Base-by-base conservation (phyloP, 2,797 vertebrate genomes). In the Erethizon dorsatum region DNA sequence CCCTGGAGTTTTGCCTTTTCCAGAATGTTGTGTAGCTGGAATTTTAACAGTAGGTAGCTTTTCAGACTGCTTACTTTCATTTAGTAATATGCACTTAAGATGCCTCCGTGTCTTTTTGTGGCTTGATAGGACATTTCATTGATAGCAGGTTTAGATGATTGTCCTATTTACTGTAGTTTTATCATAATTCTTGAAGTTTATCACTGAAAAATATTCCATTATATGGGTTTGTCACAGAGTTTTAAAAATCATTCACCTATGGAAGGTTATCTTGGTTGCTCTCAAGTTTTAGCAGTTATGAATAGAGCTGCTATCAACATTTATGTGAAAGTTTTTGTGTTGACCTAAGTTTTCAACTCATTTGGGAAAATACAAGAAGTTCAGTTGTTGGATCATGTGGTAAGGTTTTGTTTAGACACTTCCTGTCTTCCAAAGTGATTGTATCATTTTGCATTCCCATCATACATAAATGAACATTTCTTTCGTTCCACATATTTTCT, bases 181-280 rank as follows among this genome's bases (percentile, higher is more conserved):
- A 26, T 78, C 7, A 11, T 78, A 78, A 78, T 33, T 31, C 28
- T 33, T 52, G 77, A 78, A 31, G 31, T 91, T 95, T 92, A 92
- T 84, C 71, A 77, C 45, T n/a, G 54, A 96, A 52, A 84, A 90
- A 90, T 92, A 88, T 50, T 88, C 52, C 47, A 50, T 77, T 90
- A 54, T 63, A 33, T 57, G 15, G 37, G 20, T 18, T 69, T 18
- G 47, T 24, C 28, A n/a, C 20, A 75, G 69, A 83, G 37, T 45
- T 63, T 83, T 18, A 2, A n/a, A 56, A 67, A 61, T 83, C 37
- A 12, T 47, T 91, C 24, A 77, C 78, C 22, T n/a, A n/a, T n/a
- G 33, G 71, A 91, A 77, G 22, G n/a, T 67, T 41, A 77, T 75
- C 28, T 22, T 89, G n/a, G 28, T 82, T 93, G 52, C n/a, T 89